Base-by-base conservation (phyloP, 2,797 vertebrate species). In the Apogon talboti region DNA sequence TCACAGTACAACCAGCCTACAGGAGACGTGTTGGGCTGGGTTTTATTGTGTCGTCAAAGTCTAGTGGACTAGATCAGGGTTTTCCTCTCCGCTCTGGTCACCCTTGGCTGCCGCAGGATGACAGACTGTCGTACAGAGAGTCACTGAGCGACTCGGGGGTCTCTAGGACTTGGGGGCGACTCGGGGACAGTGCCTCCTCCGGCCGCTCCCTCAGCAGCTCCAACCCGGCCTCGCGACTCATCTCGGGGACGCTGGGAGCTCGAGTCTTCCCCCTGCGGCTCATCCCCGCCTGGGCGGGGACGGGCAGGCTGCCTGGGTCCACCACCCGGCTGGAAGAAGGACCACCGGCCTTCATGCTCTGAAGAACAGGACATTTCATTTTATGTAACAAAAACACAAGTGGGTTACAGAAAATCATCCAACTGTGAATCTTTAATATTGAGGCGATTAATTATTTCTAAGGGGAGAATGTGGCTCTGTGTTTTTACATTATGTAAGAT, bases 61-160 rank as follows among this genome's bases (percentile, higher is more conserved):
- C 18, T 38, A 28, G 35, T 24, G 43, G 38, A 60, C 38, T 33
- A 11, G 57, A 41, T 37, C 37, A 67, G 60, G 37, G 15, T 24
- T 7, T 14, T 44, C 49, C 45, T 42, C 41, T 30, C 16, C 3
- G 2, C 12, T 7, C 55, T 38, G 41, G 33, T 96, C 91, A 98
- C 81, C 97, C 97, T 81, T 99, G 97, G 91, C 97, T 99, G 78
- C 96, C 97, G 40, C 97, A 98, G 67, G 97, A 98, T 0, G 97
- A 98, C 57, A 98, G 94, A 13, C 96, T 96, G 92, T 98, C 96
- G n/a, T 98, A 98, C 69, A 98, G 94, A 0, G 97, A 98, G 50
- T 98, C 97, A 7, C 97, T 98, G 73, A 98, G 95, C 1, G 96
- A 98, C 83, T 98, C 97, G 0, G 96, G 96, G 57, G 96, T 97